Evolutionary conservation across 1,140 invertebrate genomes (phyloP), one percentile per base, ranked within the genome.

Genomic region (Bursaphelenchus mucronatus): DNA sequence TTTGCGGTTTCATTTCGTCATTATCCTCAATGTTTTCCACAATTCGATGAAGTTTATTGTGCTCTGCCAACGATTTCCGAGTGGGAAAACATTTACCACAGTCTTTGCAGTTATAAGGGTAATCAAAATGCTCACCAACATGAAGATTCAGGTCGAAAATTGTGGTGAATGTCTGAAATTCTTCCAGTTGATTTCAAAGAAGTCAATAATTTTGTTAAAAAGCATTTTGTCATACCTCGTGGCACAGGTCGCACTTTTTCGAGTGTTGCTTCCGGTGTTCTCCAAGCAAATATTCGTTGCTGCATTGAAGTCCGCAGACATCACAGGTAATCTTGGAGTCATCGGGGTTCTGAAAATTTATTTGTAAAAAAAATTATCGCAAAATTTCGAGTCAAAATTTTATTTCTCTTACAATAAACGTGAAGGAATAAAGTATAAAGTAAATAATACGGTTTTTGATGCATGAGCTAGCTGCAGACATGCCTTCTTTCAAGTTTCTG

Each of bases 61-160:
- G 74, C 41, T 71, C 67, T 10, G 74, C 71, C n/a, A 75, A 56
- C 2, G 71, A 47, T 64, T 75, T 75, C 17, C 74, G 43, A 44
- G 54, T 71, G 8, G 69, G 58, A 63, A 76, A 75, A 51, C 75
- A 75, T n/a, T 63, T 52, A 7, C 74, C 74, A 40, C 74, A 75
- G 44, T 75, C 74, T 47, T 75, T 75, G 63, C 74, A 75, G 40
- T 71, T 75, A 52, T 74, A 75, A 30, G 71, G 61, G 45, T 61
- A 69, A 11, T 67, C 74, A n/a, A 61, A 67, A 61, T 75, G 74
- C 11, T 54, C 68, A 13, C 74, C 74, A 51, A 77, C 68, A 45
- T 75, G 74, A 41, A 75, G 46, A 58, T 75, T 75, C 10, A 75
- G 52, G 47, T 75, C 74, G 44, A 75, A 75, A 11, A 45, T 59